Base-by-base conservation (phyloP, 2,888 invertebrate species). In the Lamproptera curius region DNA sequence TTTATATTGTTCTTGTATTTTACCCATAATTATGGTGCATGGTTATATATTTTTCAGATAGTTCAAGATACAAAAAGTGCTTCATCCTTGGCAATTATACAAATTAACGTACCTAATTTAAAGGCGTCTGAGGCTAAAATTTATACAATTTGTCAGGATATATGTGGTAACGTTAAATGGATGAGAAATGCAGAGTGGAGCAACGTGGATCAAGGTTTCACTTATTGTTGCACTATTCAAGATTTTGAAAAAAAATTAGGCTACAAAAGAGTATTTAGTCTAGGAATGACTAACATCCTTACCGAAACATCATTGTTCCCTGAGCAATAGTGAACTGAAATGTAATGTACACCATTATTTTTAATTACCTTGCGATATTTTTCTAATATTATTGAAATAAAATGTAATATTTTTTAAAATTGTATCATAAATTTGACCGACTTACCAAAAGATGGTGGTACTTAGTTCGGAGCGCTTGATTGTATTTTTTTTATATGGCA, bases 51-150 rank as follows among this genome's bases (percentile, higher is more conserved):
- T 28, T 23, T 23, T 33, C 58, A 82, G 81, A 68, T 80, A 3
- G 57, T 82, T 1, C 67, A 71, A 63, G 66, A 74, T 44, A 58
- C 55, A 1, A 23, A 10, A 9, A 56, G 62, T 0, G 17, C 44
- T 2, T 46, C 64, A 6, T 71, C 76, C 0, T 38, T 82, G 0
- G 81, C 71, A 0, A 70, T 82, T 10, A 55, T 82, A 6, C 76
- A 80, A 52, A 50, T 81, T 1, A 81, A 81, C 46, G 55, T 72
- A 16, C 78, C 79, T 0, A 67, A 73, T n/a, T 42, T 79, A 26
- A 52, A 48, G 0, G 3, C 33, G 4, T 2, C 37, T 0, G 62
- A 73, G 0, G 65, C 56, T 0, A 1, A 6, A 0, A n/a, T 34
- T 0, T 53, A 70, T n/a, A 52, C 67, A 2, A 56, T 59, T 0